phyloP scores from a whole-genome alignment of 2,888 invertebrate genomes.

The Melipona beecheii region DNA sequence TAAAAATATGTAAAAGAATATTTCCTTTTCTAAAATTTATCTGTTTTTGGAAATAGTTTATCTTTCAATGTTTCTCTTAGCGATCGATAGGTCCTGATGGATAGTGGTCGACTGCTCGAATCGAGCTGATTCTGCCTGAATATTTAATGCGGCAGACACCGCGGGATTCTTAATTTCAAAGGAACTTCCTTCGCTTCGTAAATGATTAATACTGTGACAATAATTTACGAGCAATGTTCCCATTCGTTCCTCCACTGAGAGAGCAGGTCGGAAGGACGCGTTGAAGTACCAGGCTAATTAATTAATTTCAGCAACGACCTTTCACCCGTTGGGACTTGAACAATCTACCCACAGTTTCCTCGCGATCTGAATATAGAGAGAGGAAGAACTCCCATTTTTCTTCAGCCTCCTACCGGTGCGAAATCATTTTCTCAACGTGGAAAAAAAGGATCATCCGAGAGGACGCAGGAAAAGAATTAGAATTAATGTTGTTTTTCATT shows the following conservation, averaged over 20 bases:
- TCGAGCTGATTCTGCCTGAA: neutral
- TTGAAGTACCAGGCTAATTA: conserved; percentile 7
- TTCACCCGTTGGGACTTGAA: neutral
- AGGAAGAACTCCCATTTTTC: neutral
- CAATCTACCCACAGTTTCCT: neutral
- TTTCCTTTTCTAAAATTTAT: too few species aligned
- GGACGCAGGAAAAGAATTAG: neutral
- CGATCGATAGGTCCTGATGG: neutral
- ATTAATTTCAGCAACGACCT: neutral
- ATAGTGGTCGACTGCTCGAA: neutral
- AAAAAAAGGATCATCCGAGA: neutral
- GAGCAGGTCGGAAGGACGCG: neutral
- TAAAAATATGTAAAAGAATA: too few species aligned
- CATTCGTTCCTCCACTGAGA: neutral
- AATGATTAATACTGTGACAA: neutral
- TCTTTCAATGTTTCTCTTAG: neutral
- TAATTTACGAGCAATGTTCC: neutral
- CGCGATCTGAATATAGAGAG: neutral
- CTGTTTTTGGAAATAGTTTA: neutral
- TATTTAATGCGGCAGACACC: neutral
- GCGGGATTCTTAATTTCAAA: neutral
- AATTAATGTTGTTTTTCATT: neutral
- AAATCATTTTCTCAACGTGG: neutral
- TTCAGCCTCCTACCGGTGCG: neutral
- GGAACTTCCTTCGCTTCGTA: neutral